Evolutionary conservation across 23 tunicate genomes (phyloP), one percentile per base, ranked within the genome.

Genomic region (Phallusia fumigata): DNA sequence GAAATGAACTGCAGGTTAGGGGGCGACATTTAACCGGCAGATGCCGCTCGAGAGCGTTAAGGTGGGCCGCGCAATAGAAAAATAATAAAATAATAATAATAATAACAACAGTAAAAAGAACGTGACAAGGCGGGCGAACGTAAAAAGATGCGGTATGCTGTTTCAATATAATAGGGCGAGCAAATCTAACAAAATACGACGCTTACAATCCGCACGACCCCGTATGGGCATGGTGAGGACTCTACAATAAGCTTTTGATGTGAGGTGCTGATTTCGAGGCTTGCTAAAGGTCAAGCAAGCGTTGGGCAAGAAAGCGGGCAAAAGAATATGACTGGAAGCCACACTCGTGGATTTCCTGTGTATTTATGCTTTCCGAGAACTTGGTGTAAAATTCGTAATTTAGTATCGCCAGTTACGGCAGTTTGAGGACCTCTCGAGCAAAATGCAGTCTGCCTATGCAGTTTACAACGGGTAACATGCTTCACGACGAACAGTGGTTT

Each of bases 1-100:
- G 69, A 58, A 58, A 58, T 58, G 69, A 58, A 58, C 69, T 58
- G 69, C 69, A 58, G 69, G 69, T 58, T 58, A 58, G 69, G 28
- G 18, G 28, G 69, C 69, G 69, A 58, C 69, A 58, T 58, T 58
- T 58, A 58, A 58, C 69, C 69, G 69, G 69, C 28, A 58, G 69
- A 58, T 58, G 69, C 13, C 69, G 69, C 69, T 58, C 69, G 69
- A 22, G 69, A 24, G 69, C 69, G 69, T 16, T 58, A 1, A 2
- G 8, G 69, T 22, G 13, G 69, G 69, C 69, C 26, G 28, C 26
- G 69, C 69, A 58, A 58, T 58, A 58, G 28, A 58, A 58, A 58
- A 58, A 58, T 58, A 58, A 58, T 58, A 58, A 6, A 58, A 58
- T 58, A 58, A 58, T 58, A 58, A 58, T 58, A 58, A 13, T 58